A percentile compares a stretch with the other conserved stretches of the same genome.
Conservation (phyloP, 1,140 invertebrate genomes). For the Ylistrum balloti region DNA sequence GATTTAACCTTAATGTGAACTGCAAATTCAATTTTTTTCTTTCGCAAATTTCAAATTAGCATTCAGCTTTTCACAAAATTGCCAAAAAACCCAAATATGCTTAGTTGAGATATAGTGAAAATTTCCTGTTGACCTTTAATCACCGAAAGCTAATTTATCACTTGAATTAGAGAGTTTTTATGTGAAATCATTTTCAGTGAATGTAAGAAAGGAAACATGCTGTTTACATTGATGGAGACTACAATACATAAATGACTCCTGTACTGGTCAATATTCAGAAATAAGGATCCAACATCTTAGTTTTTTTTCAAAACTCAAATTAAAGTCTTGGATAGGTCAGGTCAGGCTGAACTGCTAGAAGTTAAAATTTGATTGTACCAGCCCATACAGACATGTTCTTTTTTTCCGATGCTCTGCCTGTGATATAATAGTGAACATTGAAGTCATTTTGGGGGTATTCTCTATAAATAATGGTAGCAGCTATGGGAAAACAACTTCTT, state of each 20-base stretch:
- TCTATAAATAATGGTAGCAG: too few relatives aligned
- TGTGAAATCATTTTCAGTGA: background rate
- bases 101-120: background rate
- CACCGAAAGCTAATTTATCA: background rate
- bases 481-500: too few relatives aligned
- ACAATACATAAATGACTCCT: background rate
- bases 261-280: background rate
- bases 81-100: too few relatives aligned
- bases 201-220: constrained; percentile 14
- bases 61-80: background rate
- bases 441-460: background rate
- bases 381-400: background rate
- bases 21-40: background rate
- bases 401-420: background rate
- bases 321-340: too few relatives aligned
- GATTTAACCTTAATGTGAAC: background rate
- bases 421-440: background rate
- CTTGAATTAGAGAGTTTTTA: background rate
- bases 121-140: background rate
- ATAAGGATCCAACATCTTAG: background rate
- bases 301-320: too few relatives aligned
- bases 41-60: background rate
- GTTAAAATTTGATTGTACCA: too few relatives aligned
- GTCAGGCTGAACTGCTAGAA: too few relatives aligned
- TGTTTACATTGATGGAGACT: background rate